Conservation (phyloP, 2,888 invertebrate genomes). For the Tipula helvola region DNA sequence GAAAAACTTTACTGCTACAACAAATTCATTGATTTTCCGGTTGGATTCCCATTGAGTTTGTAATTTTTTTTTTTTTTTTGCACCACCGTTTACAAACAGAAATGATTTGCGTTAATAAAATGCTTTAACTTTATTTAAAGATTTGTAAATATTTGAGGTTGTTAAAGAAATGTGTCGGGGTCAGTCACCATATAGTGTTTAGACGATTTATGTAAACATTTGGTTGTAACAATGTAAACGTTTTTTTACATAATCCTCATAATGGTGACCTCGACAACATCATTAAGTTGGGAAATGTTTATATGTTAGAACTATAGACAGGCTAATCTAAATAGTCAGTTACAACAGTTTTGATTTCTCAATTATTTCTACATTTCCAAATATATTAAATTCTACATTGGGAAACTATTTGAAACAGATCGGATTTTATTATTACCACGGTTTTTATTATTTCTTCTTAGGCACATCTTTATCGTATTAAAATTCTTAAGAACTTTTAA, state of each 20-base stretch:
- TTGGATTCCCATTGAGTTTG: constrained; percentile 6
- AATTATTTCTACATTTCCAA: no score
- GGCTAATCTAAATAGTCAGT: no score
- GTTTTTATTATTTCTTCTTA: no score
- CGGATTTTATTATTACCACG: no score
- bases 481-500: no score
- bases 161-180: neutral
- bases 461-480: no score
- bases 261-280: neutral
- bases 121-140: neutral
- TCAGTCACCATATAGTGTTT: neutral
- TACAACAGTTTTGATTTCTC: no score
- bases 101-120: neutral
- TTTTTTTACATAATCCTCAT: neutral
- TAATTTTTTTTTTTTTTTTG: constrained; percentile 5
- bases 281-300: neutral
- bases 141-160: neutral
- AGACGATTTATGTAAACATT: neutral
- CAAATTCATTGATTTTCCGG: constrained; percentile 9
- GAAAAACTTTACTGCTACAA: neutral
- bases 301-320: neutral
- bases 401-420: no score
- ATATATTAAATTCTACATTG: no score
- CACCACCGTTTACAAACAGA: neutral
- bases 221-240: neutral